Evolutionary conservation across 1,140 invertebrate genomes (phyloP).

Genomic region (Aphidius gifuensis): DNA sequence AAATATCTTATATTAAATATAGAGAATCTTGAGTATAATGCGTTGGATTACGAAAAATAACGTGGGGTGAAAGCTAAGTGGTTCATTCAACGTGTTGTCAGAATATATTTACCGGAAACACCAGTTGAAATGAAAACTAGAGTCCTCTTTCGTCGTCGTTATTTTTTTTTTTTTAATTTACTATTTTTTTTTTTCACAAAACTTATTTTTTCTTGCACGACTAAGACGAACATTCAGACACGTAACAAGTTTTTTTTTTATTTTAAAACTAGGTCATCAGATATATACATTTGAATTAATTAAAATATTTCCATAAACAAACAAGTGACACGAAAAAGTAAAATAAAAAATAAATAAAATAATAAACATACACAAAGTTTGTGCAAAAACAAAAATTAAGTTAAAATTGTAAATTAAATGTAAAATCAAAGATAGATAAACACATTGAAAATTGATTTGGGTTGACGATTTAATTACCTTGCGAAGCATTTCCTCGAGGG

Average conservation of each 20-base stretch:
- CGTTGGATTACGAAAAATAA: constrained; percentile 8
- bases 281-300: not conserved
- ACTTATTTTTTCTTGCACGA: not conserved
- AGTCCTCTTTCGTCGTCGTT: no score
- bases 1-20: no score
- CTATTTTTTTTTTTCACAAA: not conserved
- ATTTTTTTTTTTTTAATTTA: constrained; percentile 1
- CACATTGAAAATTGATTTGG: not conserved
- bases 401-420: constrained; percentile 20
- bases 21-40: not conserved
- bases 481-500: constrained; percentile 76
- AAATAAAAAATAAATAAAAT: not conserved
- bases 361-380: not conserved
- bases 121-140: constrained; percentile 1
- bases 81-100: no score
- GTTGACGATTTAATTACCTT: constrained; percentile 60
- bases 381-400: constrained; percentile 3
- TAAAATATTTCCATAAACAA: not conserved
- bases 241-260: no score
- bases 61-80: constrained; percentile 9
- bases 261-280: no score
- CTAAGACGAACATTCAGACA: no score
- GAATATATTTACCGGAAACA: constrained; percentile 15
- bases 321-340: not conserved
- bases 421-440: constrained; percentile 13